Percentiles rank a stretch among this genome's conserved stretches.
phyloP scores from a whole-genome alignment of 2,113 vertebrate species.

The Cettia cetti region DNA sequence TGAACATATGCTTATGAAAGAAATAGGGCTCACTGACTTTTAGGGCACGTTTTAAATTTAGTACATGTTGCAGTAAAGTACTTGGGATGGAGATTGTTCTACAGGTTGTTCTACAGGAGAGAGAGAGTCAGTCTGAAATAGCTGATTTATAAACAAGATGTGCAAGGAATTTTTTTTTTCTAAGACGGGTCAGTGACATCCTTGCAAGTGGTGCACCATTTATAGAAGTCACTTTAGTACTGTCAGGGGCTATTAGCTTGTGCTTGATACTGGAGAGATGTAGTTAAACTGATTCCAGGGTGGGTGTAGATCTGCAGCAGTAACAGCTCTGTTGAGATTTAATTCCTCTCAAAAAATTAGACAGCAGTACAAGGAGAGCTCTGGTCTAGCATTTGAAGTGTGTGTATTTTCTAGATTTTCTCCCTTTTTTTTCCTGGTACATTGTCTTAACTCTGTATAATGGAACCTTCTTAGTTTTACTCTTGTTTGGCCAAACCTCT shows the following conservation, averaged over 20 bases:
- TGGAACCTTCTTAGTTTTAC: background rate
- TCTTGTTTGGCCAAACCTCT: background rate
- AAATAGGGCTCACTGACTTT: background rate
- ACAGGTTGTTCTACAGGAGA: background rate
- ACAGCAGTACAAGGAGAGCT: background rate
- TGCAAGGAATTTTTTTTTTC: background rate
- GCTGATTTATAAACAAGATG: background rate
- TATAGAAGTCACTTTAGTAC: background rate
- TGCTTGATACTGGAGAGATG: background rate
- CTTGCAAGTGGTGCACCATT: background rate
- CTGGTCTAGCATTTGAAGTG: background rate
- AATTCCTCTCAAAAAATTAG: background rate
- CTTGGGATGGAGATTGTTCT: background rate
- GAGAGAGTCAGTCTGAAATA: background rate
- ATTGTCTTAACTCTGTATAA: background rate
- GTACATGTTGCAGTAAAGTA: background rate
- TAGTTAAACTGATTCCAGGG: background rate
- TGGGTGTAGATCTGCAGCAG: accelerated
- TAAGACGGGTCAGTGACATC: background rate
- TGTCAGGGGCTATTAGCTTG: background rate
- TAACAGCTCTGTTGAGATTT: background rate
- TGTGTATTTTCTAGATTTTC: background rate
- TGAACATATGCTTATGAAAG: background rate
- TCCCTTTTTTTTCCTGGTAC: background rate
- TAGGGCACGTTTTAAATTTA: background rate